Evolutionary conservation across 2,113 vertebrate species (phyloP), one percentile per base, ranked within the genome.

Genomic region (Lethenteron reissneri): DNA sequence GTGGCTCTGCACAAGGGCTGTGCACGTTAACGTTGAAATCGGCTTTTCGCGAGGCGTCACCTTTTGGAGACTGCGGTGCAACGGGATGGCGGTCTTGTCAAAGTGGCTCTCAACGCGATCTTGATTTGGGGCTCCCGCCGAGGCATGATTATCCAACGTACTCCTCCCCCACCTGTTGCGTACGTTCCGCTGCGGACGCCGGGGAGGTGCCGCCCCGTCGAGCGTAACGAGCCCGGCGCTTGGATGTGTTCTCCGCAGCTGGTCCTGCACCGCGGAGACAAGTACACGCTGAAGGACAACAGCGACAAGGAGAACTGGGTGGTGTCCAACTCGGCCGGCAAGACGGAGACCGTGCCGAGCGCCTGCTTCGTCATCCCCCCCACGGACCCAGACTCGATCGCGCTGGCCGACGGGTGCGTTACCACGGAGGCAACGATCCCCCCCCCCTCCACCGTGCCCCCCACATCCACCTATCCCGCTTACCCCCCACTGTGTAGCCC

Each of bases 281-380:
- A 76, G 74, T 83, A 84, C 58, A 81, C 74, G 1, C 78, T 99
- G 77, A 81, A 82, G 74, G 88, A 92, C 15, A 95, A 89, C 78
- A 78, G 78, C 12, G 83, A 88, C 75, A 77, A 64, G 0, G 79
- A 86, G 70, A 89, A 83, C 73, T 99, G 94, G 94, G 78, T 85
- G 0, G 77, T 97, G 14, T 78, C 83, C 73, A 78, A 78, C 57
- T 77, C 74, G 1, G 25, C 80, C 1, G 85, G 85, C 1, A 73
- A 78, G 59, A 80, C 81, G 70, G 86, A 83, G 76, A 78, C 75
- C 1, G 83, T 84, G 70, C 94, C 94, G 2, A 86, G 86, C 56
- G 81, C 84, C 74, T 97, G 90, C 70, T 88, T 99, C 79, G 78
- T 77, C 73, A 84, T 97, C 75, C 87, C 87, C 57, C 86, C 90